Percentiles rank a stretch among this genome's conserved stretches.
Evolutionary conservation across 2,797 vertebrate species (phyloP).

Genomic region (Adelosebastes latens): DNA sequence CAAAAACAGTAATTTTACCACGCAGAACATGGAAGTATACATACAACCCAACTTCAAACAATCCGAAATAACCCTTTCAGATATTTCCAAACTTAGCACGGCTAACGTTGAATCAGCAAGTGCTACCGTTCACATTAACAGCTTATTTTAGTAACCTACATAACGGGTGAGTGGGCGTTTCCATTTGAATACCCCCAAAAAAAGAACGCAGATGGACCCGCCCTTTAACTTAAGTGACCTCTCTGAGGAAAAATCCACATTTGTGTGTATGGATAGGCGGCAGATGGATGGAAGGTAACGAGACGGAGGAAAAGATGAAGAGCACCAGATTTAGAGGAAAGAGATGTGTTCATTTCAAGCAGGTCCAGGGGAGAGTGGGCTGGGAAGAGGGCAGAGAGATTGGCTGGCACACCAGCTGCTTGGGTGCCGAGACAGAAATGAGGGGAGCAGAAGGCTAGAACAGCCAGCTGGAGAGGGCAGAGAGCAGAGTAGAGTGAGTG

Average conservation of each 20-base stretch:
- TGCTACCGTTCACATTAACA: too few species aligned
- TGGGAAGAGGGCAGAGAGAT: conserved; percentile 38
- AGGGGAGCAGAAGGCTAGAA: conserved; percentile 51
- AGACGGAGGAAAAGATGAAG: background rate
- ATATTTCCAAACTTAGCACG: too few species aligned
- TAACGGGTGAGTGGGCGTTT: too few species aligned
- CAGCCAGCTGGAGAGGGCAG: conserved; percentile 69
- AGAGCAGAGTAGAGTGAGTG: conserved; percentile 35
- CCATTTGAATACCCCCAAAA: too few species aligned
- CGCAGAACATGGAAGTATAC: too few species aligned
- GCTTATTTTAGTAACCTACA: too few species aligned
- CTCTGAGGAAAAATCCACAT: background rate
- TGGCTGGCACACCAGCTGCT: conserved; percentile 61
- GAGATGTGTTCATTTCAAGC: conserved; percentile 23
- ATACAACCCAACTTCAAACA: too few species aligned
- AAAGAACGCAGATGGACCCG: too few species aligned
- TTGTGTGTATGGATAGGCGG: background rate
- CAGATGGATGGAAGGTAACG: background rate
- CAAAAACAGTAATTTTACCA: too few species aligned
- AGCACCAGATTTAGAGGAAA: background rate
- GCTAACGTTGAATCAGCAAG: too few species aligned
- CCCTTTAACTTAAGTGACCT: background rate
- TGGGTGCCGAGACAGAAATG: conserved; percentile 27
- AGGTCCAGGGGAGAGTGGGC: conserved; percentile 35
- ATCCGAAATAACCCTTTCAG: too few species aligned